Evolutionary conservation across 92 coral and sea anemone species (phyloP), one percentile per base, ranked within the genome.

Genomic region (Phenganax subtilis): DNA sequence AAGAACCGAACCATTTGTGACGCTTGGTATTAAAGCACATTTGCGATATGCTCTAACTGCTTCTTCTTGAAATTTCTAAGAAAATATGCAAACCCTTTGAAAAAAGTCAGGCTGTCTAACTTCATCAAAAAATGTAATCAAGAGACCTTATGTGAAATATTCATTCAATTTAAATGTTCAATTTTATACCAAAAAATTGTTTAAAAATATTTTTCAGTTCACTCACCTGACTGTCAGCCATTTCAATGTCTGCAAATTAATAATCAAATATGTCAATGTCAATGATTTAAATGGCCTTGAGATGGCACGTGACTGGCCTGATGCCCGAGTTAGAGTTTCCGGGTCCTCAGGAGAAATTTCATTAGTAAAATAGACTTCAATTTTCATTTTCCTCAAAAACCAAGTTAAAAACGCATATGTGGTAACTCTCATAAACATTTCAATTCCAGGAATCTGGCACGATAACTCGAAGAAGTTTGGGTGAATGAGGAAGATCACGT

Each of bases 241-340:
- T 37, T 37, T 37, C 47, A 4, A 37, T 1, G 47, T 37, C 47
- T 37, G 47, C 47, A 37, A 37, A 37, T 37, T 4, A 37, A 37
- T 37, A 1, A 37, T 37, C 47, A 37, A 37, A 37, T 37, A 37
- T 37, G n/a, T n/a, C 47, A 37, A 1, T 37, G 1, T 37, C 1
- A 1, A 1, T 37, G 1, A 37, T 37, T 37, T 37, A 37, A 37
- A 37, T 37, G 47, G n/a, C 47, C 47, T 37, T 37, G 47, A 88
- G 30, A 92, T 92, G 97, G 97, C 92, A 16, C 90, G 97, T 14
- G 97, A 92, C 69, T 92, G 97, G 93, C 96, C 96, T 56, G 96
- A 90, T 20, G 96, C 97, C 62, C 91, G 97, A 72, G 97, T 71
- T 77, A 77, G 57, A 57, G 1, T 57, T 55, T 25, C 2, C 25